A percentile compares a stretch with the other conserved stretches of the same genome.
Evolutionary conservation across 2,113 vertebrate species (phyloP).

Genomic region (Coryphaenoides rupestris): DNA sequence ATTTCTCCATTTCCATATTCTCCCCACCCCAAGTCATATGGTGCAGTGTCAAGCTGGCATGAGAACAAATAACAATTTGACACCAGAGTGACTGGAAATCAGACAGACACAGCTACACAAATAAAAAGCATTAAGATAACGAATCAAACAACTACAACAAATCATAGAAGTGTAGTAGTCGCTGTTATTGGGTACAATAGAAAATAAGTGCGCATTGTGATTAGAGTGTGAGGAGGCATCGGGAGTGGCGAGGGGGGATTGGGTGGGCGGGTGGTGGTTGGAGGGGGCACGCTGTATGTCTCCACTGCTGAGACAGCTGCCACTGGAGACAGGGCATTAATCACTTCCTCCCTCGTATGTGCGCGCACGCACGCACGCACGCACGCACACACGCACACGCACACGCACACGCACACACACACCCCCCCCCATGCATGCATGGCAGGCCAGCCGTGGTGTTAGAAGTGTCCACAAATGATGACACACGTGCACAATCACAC

Average conservation of each 20-base stretch:
- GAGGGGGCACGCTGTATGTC: conserved; percentile 34
- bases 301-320: conserved; percentile 33
- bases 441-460: too few relatives aligned
- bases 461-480: conserved; percentile 13
- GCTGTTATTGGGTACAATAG: conserved; percentile 24
- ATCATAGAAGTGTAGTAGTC: neutral
- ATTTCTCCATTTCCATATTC: conserved; percentile 47
- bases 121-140: neutral
- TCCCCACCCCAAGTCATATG: conserved; percentile 50
- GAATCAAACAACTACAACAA: too few relatives aligned
- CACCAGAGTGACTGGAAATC: conserved; percentile 39
- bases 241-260: conserved; percentile 21
- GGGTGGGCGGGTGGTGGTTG: too few relatives aligned
- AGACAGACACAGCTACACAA: neutral
- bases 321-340: conserved; percentile 48
- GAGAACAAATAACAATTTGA: conserved; percentile 65
- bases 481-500: neutral
- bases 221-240: conserved; percentile 35
- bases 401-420: neutral
- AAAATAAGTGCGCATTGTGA: conserved; percentile 10
- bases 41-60: conserved; percentile 53
- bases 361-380: conserved; percentile 2
- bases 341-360: conserved; percentile 26
- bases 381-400: conserved; percentile 4
- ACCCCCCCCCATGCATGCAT: neutral